Conservation (phyloP, 2,797 vertebrate species). For the Gallinago solitaria region DNA sequence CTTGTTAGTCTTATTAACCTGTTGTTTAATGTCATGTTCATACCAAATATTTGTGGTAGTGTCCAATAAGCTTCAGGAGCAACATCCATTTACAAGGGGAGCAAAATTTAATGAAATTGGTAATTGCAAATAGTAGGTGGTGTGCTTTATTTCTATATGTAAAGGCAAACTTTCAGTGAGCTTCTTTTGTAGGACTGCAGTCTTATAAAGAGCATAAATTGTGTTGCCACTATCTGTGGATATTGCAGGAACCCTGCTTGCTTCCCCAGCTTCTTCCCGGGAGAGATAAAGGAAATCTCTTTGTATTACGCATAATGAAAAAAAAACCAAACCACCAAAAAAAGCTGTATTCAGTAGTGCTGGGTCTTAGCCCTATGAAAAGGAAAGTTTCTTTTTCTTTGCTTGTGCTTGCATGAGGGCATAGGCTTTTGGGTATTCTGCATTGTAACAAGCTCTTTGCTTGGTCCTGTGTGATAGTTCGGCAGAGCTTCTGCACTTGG, state of each 20-base stretch:
- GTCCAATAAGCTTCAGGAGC: neutral
- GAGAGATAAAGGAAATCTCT: neutral
- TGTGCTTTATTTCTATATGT: constrained; percentile 1
- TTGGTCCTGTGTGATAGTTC: neutral
- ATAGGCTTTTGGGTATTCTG: constrained; percentile 17
- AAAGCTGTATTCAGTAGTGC: neutral
- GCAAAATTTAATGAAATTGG: neutral
- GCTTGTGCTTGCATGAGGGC: constrained; percentile 7
- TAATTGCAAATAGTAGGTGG: neutral
- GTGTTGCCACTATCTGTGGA: neutral
- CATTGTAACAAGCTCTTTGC: neutral
- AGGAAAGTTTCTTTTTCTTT: neutral
- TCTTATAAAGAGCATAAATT: neutral
- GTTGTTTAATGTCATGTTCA: constrained; percentile 1
- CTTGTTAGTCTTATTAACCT: neutral
- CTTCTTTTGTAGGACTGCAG: constrained; percentile 18
- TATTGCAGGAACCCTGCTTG: constrained; percentile 5
- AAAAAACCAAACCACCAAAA: neutral
- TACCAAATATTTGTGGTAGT: neutral
- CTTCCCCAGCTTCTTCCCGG: neutral
- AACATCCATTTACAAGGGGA: neutral
- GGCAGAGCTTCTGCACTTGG: constrained; percentile 10
- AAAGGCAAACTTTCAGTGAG: neutral
- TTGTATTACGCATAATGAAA: neutral
- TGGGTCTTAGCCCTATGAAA: neutral